These are phyloP conservation scores for Rhinella marina DNA, from an alignment of 2,797 vertebrate species.

Conservation along the genomic window DNA sequence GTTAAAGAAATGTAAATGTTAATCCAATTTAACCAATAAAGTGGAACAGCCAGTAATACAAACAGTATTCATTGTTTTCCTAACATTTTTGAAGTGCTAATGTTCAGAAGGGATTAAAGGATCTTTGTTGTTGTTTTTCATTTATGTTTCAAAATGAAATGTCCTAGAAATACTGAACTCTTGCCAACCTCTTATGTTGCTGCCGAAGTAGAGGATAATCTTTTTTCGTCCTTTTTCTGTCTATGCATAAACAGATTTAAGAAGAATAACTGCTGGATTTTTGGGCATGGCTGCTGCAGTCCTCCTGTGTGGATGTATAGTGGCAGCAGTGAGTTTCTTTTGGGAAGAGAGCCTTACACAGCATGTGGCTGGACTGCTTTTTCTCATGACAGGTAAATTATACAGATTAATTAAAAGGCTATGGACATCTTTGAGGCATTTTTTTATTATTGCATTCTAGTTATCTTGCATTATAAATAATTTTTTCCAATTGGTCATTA, in stretches of 20 bases:
- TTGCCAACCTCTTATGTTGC: conserved; percentile 20
- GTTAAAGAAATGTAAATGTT: neutral
- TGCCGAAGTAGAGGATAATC: neutral
- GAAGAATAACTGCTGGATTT: conserved; percentile 83
- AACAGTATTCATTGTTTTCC: neutral
- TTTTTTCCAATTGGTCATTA: no score
- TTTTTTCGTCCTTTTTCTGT: conserved; percentile 7
- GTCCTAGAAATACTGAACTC: conserved; percentile 5
- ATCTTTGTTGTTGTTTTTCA: conserved; percentile 35
- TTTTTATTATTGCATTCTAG: no score
- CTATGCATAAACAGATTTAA: conserved; percentile 73
- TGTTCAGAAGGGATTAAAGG: conserved; percentile 34
- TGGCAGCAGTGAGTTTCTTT: conserved; percentile 83
- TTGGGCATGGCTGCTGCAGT: conserved; percentile 84
- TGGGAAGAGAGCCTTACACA: conserved; percentile 88
- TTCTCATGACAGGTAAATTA: conserved; percentile 85
- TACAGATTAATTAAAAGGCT: neutral
- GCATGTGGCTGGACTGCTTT: conserved; percentile 82
- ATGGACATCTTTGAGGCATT: no score
- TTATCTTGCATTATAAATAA: no score
- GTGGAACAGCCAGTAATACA: neutral
- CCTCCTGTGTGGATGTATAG: conserved; percentile 81
- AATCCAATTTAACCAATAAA: neutral
- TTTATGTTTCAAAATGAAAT: conserved; percentile 29
- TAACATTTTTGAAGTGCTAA: conserved; percentile 21